These are phyloP conservation scores for Saturnia pavonia DNA, from an alignment of 2,888 invertebrate genomes.

Conservation along the genomic window DNA sequence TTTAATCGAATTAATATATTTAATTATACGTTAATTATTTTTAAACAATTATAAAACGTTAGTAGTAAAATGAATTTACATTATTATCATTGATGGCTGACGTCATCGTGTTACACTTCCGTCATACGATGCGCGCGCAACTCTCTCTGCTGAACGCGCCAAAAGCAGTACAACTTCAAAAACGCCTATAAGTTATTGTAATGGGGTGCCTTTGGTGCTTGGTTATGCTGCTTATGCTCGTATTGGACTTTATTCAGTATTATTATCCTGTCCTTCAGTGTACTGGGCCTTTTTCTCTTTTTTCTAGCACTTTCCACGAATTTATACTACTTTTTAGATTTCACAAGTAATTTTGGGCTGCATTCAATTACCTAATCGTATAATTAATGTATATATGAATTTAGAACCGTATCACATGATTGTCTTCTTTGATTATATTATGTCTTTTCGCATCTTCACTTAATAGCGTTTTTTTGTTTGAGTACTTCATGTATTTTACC, in stretches of 20 bases:
- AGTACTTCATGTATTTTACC: not conserved
- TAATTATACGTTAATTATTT: too few species aligned
- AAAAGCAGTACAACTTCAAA: not conserved
- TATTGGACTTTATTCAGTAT: constrained; percentile 34
- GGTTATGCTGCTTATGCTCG: constrained; percentile 50
- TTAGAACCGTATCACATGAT: not conserved
- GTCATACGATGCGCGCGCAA: too few species aligned
- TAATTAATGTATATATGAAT: not conserved
- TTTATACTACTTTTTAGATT: not conserved
- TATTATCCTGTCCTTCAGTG: constrained; percentile 57
- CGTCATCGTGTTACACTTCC: too few species aligned
- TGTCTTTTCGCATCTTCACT: not conserved
- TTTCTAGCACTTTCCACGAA: not conserved
- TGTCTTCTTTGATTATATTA: not conserved
- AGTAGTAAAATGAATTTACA: too few species aligned
- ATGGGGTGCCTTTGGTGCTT: constrained; percentile 39
- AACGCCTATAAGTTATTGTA: constrained; percentile 26
- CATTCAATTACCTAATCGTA: not conserved
- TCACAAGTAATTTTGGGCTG: constrained; percentile 1
- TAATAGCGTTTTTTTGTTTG: not conserved
- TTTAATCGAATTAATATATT: too few species aligned
- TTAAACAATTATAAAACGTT: too few species aligned
- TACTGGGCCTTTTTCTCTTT: constrained; percentile 30
- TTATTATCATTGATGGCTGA: too few species aligned
- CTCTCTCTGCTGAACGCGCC: too few species aligned